A percentile compares a stretch with the other conserved stretches of the same genome.
These are phyloP conservation scores for Stercorarius parasiticus DNA, from an alignment of 2,113 vertebrate genomes.

Conservation along the genomic window DNA sequence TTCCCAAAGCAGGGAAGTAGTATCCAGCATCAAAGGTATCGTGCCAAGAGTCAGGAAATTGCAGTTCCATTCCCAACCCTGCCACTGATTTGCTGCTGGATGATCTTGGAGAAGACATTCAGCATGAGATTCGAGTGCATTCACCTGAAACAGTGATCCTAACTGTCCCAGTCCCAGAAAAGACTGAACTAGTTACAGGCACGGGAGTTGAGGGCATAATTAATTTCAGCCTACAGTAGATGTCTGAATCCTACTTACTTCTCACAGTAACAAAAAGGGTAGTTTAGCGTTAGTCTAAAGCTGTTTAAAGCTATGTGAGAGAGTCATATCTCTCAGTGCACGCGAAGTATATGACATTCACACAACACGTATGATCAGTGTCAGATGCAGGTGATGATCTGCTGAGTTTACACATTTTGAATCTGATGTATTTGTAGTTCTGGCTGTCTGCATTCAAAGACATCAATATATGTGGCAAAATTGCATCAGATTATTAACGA, in stretches of 20 bases:
- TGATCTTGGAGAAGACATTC: neutral
- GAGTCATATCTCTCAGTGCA: neutral
- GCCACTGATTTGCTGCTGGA: neutral
- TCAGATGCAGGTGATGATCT: neutral
- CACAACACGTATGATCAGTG: neutral
- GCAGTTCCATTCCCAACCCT: neutral
- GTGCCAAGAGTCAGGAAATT: neutral
- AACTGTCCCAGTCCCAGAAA: neutral
- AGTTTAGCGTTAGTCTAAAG: neutral
- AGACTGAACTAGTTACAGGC: neutral
- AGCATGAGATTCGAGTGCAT: neutral
- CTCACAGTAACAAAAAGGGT: neutral
- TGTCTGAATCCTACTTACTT: neutral
- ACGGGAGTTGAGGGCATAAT: neutral
- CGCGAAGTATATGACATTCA: neutral
- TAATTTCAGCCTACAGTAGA: neutral
- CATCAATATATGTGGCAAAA: neutral
- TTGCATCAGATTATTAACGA: neutral
- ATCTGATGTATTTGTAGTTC: neutral
- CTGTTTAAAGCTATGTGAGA: neutral
- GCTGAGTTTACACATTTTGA: neutral
- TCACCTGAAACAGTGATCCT: neutral
- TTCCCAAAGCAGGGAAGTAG: neutral
- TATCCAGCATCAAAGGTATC: neutral
- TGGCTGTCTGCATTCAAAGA: neutral